Evolutionary conservation across 2,113 vertebrate species (phyloP), one percentile per base, ranked within the genome.

Genomic region (Boulengerochromis microlepis): DNA sequence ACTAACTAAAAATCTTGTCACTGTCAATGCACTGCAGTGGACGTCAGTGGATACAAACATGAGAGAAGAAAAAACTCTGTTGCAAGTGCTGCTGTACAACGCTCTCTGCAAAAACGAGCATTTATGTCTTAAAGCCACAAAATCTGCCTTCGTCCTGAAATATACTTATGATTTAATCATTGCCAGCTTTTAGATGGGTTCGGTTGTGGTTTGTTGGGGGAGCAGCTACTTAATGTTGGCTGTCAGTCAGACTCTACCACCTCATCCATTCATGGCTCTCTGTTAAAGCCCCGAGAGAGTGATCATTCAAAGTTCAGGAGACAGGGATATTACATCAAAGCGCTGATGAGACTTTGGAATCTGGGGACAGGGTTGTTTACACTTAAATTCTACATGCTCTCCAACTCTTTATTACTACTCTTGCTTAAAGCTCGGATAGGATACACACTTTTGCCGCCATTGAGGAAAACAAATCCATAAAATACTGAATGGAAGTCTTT

Each of bases 231-330:
- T 88, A 87, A 87, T 87, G 71, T 81, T 93, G 19, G 85, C 88
- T 95, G 93, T 95, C 93, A 92, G 71, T 96, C 94, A 90, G 56
- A 91, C 83, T 90, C 81, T 52, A 81, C 88, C 89, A 71, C 89
- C 93, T 94, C 92, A 93, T 95, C 92, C 93, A 87, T 95, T 92
- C 89, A 10, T 94, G 91, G 93, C 94, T 92, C 89, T 87, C 86
- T 24, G 80, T 83, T 33, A 53, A 54, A 76, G 64, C 89, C 86
- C 64, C 22, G 85, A 91, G 90, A 87, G 90, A 92, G 52, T 85
- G 24, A 95, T 96, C 93, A 82, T 90, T 95, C 92, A 95, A 90
- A 90, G 91, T 90, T 93, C 69, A 89, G 81, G 74, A 66, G 86
- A 93, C 90, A 87, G 84, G 76, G 81, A 83, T 18, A 50, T 74